Conservation (phyloP, 1,140 invertebrate species). For the Diorhabda elongata region DNA sequence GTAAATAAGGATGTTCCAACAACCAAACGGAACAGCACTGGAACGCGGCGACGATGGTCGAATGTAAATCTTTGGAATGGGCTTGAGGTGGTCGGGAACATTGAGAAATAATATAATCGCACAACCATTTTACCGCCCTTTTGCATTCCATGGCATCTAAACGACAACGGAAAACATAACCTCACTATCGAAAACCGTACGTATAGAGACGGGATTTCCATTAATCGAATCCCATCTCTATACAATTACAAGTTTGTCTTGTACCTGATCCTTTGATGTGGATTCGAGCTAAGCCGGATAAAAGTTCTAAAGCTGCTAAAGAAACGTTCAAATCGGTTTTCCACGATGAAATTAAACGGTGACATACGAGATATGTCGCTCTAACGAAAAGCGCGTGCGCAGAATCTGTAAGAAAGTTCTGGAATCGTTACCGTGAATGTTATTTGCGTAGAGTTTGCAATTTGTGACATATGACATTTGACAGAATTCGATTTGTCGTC, state of each 20-base stretch:
- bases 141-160: conserved; percentile 67
- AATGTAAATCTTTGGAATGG: conserved; percentile 97
- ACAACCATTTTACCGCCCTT: conserved; percentile 94
- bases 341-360: conserved; percentile 92
- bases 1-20: conserved; percentile 77
- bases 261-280: conserved; percentile 79
- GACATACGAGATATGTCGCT: conserved; percentile 89
- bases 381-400: conserved; percentile 84
- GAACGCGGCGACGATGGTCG: conserved; percentile 93
- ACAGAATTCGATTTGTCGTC: no score
- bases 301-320: conserved; percentile 85
- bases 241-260: conserved; percentile 10
- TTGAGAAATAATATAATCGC: conserved; percentile 95
- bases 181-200: no score
- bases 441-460: no score
- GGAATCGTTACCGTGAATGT: no score
- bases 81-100: conserved; percentile 91
- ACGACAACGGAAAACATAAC: neutral
- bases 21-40: conserved; percentile 90
- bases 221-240: no score
- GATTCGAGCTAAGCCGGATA: conserved; percentile 83
- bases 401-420: conserved; percentile 55
- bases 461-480: no score
- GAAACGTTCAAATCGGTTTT: conserved; percentile 94
- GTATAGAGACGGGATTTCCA: no score